Conservation (phyloP, 2,113 vertebrate species). For the Cyanocitta stelleri region DNA sequence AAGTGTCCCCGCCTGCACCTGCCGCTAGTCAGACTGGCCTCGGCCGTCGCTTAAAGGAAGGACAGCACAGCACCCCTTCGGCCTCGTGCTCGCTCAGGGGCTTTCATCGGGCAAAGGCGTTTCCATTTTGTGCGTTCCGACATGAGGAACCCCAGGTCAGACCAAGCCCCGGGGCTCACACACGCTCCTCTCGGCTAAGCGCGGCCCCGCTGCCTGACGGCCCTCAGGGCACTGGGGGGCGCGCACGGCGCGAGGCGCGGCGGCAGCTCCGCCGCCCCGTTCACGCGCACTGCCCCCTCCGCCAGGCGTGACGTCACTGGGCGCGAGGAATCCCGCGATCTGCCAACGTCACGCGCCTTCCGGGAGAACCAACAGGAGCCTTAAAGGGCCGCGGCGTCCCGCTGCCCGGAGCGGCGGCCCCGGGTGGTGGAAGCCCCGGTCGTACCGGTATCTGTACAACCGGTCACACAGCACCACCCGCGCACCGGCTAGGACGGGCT, state of each 20-base stretch:
- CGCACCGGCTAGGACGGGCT: not conserved
- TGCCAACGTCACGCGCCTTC: not conserved
- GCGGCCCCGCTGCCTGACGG: accelerated
- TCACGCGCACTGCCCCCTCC: accelerated
- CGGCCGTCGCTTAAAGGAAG: not conserved
- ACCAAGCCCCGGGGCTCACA: accelerated
- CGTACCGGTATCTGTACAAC: accelerated
- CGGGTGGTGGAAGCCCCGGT: accelerated
- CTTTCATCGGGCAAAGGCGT: not conserved
- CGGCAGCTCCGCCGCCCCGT: not conserved
- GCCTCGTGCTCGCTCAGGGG: not conserved
- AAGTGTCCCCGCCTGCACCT: not conserved
- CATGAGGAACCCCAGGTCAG: accelerated
- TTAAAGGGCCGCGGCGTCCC: not conserved
- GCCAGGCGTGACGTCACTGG: not conserved
- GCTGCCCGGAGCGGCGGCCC: not conserved
- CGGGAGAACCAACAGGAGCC: not conserved
- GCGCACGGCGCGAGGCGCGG: accelerated
- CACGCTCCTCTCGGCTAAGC: accelerated
- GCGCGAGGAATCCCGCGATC: no score
- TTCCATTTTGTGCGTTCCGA: not conserved
- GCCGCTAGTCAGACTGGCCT: not conserved
- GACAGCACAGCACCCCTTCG: not conserved
- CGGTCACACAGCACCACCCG: accelerated
- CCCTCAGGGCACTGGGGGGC: not conserved